These are phyloP conservation scores for Scrobipalpa costella DNA, from an alignment of 2,888 invertebrate genomes.

Conservation along the genomic window DNA sequence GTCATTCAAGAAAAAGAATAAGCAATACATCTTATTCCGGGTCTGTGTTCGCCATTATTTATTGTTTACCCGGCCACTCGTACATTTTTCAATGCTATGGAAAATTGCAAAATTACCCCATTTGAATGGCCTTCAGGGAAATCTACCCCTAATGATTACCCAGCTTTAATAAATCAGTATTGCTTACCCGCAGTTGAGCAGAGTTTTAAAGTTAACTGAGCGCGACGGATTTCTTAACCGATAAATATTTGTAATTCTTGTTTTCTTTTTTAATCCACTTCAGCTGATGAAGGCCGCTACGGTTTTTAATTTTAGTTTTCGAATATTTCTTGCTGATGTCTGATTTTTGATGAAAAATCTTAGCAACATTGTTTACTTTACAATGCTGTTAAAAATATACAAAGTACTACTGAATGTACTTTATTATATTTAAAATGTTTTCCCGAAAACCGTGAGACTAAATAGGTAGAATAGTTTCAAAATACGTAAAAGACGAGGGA, in stretches of 20 bases:
- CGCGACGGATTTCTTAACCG: conserved; percentile 3
- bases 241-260: conserved; percentile 1
- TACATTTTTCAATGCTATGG: conserved; percentile 1
- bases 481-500: too few relatives aligned
- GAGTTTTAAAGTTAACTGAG: background rate
- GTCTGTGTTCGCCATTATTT: background rate
- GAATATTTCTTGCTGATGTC: background rate
- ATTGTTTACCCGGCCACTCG: conserved; percentile 6
- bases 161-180: conserved; percentile 13
- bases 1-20: background rate
- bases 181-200: background rate
- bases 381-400: too few relatives aligned
- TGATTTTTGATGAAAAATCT: background rate
- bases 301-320: background rate
- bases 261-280: background rate
- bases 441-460: too few relatives aligned
- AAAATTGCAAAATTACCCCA: conserved; percentile 12
- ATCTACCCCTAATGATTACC: background rate
- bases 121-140: conserved; percentile 10
- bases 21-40: background rate
- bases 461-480: too few relatives aligned
- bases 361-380: too few relatives aligned
- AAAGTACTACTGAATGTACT: too few relatives aligned
- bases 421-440: too few relatives aligned
- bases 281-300: background rate